Percentiles rank a stretch among this genome's conserved stretches.
Evolutionary conservation across 2,113 vertebrate genomes (phyloP).

Genomic region (Ctenomys sociabilis): DNA sequence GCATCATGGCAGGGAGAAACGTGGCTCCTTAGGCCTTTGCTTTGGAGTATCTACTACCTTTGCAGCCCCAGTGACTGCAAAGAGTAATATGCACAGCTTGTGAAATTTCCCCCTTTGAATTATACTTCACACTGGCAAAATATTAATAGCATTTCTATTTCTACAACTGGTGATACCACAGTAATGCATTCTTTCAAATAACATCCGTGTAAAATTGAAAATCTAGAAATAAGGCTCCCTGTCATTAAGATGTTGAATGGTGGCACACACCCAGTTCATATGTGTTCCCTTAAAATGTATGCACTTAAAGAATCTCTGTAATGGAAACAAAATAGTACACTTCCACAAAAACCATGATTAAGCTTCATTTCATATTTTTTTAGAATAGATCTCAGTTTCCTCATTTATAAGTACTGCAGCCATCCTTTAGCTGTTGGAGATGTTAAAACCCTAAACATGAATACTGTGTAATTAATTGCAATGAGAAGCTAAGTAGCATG

Average conservation of each 20-base stretch:
- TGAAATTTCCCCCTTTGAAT: not conserved
- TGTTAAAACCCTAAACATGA: not conserved
- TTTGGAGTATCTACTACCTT: not conserved
- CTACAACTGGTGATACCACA: not conserved
- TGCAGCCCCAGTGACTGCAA: no score
- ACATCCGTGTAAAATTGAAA: not conserved
- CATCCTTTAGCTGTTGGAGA: not conserved
- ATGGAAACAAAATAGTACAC: not conserved
- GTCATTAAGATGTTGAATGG: not conserved
- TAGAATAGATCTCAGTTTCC: not conserved
- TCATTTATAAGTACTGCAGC: not conserved
- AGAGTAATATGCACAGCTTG: not conserved
- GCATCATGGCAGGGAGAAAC: not conserved
- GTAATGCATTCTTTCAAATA: not conserved
- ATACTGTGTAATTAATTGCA: not conserved
- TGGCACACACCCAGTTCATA: not conserved
- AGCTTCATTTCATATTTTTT: not conserved
- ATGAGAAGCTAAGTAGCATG: not conserved
- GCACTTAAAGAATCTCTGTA: not conserved
- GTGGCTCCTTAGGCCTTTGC: not conserved
- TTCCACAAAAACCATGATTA: not conserved
- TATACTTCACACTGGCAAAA: not conserved
- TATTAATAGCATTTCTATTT: not conserved
- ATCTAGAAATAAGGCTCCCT: not conserved
- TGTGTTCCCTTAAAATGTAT: not conserved